These are phyloP conservation scores for Nineta flava DNA, from an alignment of 2,888 invertebrate genomes.

Conservation along the genomic window DNA sequence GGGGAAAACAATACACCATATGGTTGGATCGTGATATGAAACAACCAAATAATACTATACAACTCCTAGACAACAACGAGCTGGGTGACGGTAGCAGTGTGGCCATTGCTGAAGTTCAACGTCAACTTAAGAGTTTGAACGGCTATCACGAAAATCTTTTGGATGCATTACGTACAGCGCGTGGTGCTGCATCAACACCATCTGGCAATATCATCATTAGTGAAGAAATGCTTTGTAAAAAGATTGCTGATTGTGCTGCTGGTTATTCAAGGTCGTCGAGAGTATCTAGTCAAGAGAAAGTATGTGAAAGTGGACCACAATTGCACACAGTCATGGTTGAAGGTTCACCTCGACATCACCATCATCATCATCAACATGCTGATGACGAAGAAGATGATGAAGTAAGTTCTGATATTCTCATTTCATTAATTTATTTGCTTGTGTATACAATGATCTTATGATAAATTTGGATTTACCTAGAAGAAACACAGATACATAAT, in stretches of 20 bases:
- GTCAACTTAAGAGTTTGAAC: slow-evolving; percentile 75
- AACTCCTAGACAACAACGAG: slow-evolving; percentile 40
- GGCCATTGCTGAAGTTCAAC: slow-evolving; percentile 62
- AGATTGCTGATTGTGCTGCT: slow-evolving; percentile 41
- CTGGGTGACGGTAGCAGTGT: slow-evolving; percentile 31
- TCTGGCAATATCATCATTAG: slow-evolving; percentile 47
- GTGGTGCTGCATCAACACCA: slow-evolving; percentile 40
- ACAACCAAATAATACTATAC: slow-evolving; percentile 1
- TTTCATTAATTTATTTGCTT: too few relatives aligned
- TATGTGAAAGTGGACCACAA: slow-evolving; percentile 47
- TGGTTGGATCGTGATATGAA: slow-evolving; percentile 36
- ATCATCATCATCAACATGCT: slow-evolving; percentile 21
- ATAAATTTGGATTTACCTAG: too few relatives aligned
- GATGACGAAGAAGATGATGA: slow-evolving; percentile 24
- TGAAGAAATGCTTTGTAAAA: slow-evolving; percentile 52
- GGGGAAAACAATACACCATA: slow-evolving; percentile 21
- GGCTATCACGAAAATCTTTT: slow-evolving; percentile 87
- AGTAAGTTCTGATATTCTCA: slow-evolving; percentile 16
- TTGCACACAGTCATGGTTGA: slow-evolving; percentile 36
- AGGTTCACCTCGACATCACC: slow-evolving; percentile 21
- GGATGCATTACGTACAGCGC: slow-evolving; percentile 73
- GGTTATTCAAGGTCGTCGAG: slow-evolving; percentile 33
- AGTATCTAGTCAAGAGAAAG: slow-evolving; percentile 46
- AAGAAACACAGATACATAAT: too few relatives aligned
- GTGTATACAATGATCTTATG: too few relatives aligned